Percentiles rank a stretch among this genome's conserved stretches.
phyloP scores from a whole-genome alignment of 2,797 vertebrate species.

The Phylloscopus collybita region DNA sequence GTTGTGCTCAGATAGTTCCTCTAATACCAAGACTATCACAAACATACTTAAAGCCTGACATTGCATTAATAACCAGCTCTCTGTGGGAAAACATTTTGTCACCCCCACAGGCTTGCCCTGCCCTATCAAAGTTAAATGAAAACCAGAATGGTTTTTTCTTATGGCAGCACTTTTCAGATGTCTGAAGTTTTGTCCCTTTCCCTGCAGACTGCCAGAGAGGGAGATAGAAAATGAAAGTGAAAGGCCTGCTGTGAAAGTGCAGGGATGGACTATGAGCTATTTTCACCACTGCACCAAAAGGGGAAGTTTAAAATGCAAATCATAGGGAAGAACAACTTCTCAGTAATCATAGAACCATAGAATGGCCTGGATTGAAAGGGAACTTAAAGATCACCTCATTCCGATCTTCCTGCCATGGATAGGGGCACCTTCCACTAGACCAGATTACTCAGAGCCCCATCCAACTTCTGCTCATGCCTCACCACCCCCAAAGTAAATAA shows the following conservation, averaged over 20 bases:
- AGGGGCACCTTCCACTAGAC: too few relatives aligned
- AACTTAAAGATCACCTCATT: not conserved
- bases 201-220: not conserved
- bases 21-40: not conserved
- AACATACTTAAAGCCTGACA: not conserved
- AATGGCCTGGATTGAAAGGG: not conserved
- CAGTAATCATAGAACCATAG: not conserved
- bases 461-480: not conserved
- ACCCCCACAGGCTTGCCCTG: not conserved
- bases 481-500: not conserved
- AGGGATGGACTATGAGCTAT: not conserved
- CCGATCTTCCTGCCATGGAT: not conserved
- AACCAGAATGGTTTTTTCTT: not conserved
- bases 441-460: not conserved
- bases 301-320: not conserved
- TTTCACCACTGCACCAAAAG: not conserved
- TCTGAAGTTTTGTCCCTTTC: not conserved
- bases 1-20: constrained; percentile 17
- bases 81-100: not conserved
- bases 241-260: not conserved
- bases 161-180: not conserved
- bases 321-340: not conserved
- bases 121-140: constrained; percentile 3
- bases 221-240: not conserved
- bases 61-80: not conserved